These are phyloP conservation scores for Dendrocincla fuliginosa DNA, from an alignment of 2,797 vertebrate genomes.

Conservation along the genomic window DNA sequence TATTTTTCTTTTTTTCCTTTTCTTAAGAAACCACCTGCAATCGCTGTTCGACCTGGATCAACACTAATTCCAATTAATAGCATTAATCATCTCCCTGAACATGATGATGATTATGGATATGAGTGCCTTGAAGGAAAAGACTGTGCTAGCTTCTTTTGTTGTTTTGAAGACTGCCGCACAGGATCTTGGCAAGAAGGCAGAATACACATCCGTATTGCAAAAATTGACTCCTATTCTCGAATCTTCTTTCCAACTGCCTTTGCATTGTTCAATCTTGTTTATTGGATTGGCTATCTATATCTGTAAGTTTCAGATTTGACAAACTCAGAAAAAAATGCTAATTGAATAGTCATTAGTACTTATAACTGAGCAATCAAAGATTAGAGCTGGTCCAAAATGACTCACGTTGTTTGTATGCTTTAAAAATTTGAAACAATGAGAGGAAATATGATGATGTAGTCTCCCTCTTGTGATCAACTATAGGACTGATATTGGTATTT, in stretches of 20 bases:
- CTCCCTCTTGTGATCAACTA: slow-evolving; percentile 38
- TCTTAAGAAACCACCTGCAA: slow-evolving; percentile 80
- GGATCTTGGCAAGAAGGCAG: slow-evolving; percentile 93
- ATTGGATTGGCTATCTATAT: slow-evolving; percentile 96
- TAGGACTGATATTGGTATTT: not conserved
- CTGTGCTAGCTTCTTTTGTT: slow-evolving; percentile 95
- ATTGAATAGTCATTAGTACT: not conserved
- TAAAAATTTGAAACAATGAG: slow-evolving; percentile 13
- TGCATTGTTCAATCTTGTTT: slow-evolving; percentile 95
- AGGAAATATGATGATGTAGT: not conserved
- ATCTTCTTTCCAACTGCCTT: slow-evolving; percentile 98
- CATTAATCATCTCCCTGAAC: slow-evolving; percentile 85
- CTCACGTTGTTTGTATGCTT: not conserved
- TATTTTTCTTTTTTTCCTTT: slow-evolving; percentile 41
- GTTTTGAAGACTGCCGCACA: slow-evolving; percentile 93
- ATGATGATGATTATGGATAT: slow-evolving; percentile 84
- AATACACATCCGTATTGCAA: slow-evolving; percentile 93
- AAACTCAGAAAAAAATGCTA: slow-evolving; percentile 38
- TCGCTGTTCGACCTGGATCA: slow-evolving; percentile 85
- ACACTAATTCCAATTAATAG: slow-evolving; percentile 92
- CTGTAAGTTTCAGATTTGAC: slow-evolving; percentile 76
- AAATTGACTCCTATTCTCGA: slow-evolving; percentile 93
- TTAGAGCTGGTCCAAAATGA: slow-evolving; percentile 13
- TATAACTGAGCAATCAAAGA: not conserved
- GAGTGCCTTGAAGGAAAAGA: slow-evolving; percentile 96